Conservation (phyloP, 2,888 invertebrate genomes). For the Andrena fulva region DNA sequence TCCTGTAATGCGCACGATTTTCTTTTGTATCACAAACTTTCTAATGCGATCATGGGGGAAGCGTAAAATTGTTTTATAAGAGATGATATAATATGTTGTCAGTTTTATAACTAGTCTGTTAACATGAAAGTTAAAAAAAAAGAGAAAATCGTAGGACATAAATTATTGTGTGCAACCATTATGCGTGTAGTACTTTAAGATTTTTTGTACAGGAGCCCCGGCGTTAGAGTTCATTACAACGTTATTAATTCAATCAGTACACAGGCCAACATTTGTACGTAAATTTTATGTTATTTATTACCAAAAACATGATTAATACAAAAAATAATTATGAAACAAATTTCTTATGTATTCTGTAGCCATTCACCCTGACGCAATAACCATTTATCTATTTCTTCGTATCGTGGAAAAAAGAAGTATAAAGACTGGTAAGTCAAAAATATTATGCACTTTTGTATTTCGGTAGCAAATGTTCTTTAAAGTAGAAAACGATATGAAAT, state of each 20-base stretch:
- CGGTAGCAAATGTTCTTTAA: too few species aligned
- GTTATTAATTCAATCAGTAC: conserved; percentile 15
- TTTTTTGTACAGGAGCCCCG: conserved; percentile 32
- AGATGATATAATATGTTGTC: conserved; percentile 39
- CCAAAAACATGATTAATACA: conserved; percentile 44
- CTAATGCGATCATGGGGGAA: conserved; percentile 12
- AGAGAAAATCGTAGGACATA: conserved; percentile 24
- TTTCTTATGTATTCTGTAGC: too few species aligned
- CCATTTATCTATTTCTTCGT: too few species aligned
- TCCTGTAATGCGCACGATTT: conserved; percentile 48
- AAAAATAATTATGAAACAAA: conserved; percentile 1
- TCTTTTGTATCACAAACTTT: conserved; percentile 42
- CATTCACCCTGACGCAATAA: too few species aligned
- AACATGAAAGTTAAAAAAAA: conserved; percentile 17
- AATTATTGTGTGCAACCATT: conserved; percentile 40
- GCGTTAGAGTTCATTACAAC: conserved; percentile 16
- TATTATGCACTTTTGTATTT: too few species aligned
- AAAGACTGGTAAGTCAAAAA: too few species aligned
- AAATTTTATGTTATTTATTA: conserved; percentile 53
- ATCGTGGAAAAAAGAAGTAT: too few species aligned
- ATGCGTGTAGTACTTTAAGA: conserved; percentile 22
- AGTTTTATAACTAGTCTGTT: conserved; percentile 51
- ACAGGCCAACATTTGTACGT: conserved; percentile 27
- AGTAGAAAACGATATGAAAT: too few species aligned
- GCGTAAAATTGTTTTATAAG: conserved; percentile 22